Evolutionary conservation across 2,888 invertebrate genomes (phyloP).

Genomic region (Diloba caeruleocephala): DNA sequence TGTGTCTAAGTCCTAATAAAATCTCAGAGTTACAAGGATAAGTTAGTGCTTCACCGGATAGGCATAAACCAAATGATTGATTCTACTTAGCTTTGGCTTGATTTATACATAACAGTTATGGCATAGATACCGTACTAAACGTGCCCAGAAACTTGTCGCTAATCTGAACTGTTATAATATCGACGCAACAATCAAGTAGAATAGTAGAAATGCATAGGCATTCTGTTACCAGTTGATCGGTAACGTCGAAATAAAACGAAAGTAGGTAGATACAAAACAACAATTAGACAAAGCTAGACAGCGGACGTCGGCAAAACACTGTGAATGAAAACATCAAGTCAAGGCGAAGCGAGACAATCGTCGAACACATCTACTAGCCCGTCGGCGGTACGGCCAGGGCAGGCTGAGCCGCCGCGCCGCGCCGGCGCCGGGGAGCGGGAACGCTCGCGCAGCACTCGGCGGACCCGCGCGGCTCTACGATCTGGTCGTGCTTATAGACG

Average conservation of each 20-base stretch:
- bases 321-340: slow-evolving; percentile 84
- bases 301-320: slow-evolving; percentile 76
- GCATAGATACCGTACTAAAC: slow-evolving; percentile 19
- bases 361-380: slow-evolving; percentile 69
- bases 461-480: slow-evolving; percentile 56
- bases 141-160: slow-evolving; percentile 18
- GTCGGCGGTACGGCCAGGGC: slow-evolving; percentile 57
- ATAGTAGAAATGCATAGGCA: slow-evolving; percentile 25
- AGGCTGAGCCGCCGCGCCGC: slow-evolving; percentile 60
- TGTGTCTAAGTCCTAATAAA: not conserved
- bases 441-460: slow-evolving; percentile 40
- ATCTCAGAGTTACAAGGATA: slow-evolving; percentile 6
- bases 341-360: slow-evolving; percentile 73
- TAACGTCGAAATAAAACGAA: slow-evolving; percentile 66
- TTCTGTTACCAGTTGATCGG: slow-evolving; percentile 18
- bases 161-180: slow-evolving; percentile 31
- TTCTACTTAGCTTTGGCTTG: slow-evolving; percentile 20
- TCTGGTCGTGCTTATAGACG: slow-evolving; percentile 74
- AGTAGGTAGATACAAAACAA: slow-evolving; percentile 69
- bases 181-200: slow-evolving; percentile 31
- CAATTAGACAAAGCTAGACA: slow-evolving; percentile 63
- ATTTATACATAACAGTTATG: slow-evolving; percentile 24
- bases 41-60: slow-evolving; percentile 2
- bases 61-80: slow-evolving; percentile 18
- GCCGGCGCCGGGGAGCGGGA: slow-evolving; percentile 22